These are phyloP conservation scores for Periparus ater DNA, from an alignment of 2,797 vertebrate genomes.

Conservation along the genomic window DNA sequence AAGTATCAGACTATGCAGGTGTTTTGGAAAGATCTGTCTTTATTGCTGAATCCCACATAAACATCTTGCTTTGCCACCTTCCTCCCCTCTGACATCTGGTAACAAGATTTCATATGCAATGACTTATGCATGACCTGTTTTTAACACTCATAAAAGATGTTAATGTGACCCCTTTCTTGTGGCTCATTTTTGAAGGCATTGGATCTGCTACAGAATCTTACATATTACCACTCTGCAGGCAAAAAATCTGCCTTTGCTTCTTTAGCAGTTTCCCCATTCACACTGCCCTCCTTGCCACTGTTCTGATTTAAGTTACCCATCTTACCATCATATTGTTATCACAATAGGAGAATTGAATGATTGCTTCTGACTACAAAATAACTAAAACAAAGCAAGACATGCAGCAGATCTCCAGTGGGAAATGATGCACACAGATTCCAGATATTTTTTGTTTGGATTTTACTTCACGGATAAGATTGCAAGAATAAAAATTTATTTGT, in stretches of 20 bases:
- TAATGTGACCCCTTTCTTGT: not conserved
- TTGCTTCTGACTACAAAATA: not conserved
- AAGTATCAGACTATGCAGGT: not conserved
- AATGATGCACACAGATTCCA: not conserved
- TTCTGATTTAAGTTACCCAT: not conserved
- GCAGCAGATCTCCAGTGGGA: not conserved
- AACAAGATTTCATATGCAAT: not conserved
- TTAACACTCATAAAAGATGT: not conserved
- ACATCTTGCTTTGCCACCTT: not conserved
- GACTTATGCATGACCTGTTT: not conserved
- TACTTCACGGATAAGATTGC: not conserved
- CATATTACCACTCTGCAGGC: not conserved
- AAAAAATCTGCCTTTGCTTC: not conserved
- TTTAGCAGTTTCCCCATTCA: not conserved
- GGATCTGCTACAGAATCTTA: not conserved
- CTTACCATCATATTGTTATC: no score
- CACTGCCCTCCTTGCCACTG: not conserved
- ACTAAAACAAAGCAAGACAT: not conserved
- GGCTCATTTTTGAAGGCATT: not conserved
- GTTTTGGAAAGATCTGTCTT: not conserved
- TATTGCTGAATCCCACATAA: not conserved
- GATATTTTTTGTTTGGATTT: not conserved
- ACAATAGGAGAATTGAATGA: not conserved
- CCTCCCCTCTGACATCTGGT: not conserved
- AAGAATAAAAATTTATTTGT: not conserved